Evolutionary conservation across 2,797 vertebrate genomes (phyloP).

Genomic region (Hippopotamyrus pictus): DNA sequence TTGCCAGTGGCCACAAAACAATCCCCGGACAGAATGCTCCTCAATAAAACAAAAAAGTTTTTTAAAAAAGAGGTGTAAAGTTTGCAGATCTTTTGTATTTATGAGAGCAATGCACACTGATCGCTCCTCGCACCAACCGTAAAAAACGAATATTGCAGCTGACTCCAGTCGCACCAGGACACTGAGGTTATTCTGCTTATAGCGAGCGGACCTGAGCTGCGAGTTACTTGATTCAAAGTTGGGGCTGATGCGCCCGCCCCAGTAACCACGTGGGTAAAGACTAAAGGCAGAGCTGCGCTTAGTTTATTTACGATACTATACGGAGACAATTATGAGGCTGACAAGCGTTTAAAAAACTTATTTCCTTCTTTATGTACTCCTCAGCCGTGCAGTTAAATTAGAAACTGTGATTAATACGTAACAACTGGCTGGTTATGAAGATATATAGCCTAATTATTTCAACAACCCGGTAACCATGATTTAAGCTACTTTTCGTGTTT

Average conservation of each 20-base stretch:
- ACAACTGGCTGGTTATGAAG: not conserved
- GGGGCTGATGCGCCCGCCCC: constrained; percentile 51
- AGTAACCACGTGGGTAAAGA: constrained; percentile 55
- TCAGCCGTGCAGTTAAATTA: not conserved
- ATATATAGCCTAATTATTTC: not conserved
- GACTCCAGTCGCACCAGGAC: constrained; percentile 27
- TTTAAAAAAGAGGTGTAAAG: not conserved
- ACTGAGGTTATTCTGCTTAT: constrained; percentile 34
- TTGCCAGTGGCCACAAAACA: not conserved
- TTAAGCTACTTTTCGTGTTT: not conserved
- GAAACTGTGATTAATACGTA: not conserved
- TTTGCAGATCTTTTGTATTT: not conserved
- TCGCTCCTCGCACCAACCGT: constrained; percentile 38
- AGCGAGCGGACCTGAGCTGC: constrained; percentile 19
- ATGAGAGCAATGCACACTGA: constrained; percentile 31
- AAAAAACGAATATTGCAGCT: constrained; percentile 33
- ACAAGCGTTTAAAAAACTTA: constrained; percentile 29
- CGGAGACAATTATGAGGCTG: constrained; percentile 31
- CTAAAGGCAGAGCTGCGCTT: not conserved
- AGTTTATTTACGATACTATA: not conserved
- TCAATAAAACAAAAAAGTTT: not conserved
- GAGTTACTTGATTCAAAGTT: constrained; percentile 52
- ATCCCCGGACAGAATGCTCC: not conserved
- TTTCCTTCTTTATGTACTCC: not conserved
- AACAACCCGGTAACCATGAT: not conserved